Conservation (phyloP, 2,888 invertebrate genomes). For the Cheilosia vernalis region DNA sequence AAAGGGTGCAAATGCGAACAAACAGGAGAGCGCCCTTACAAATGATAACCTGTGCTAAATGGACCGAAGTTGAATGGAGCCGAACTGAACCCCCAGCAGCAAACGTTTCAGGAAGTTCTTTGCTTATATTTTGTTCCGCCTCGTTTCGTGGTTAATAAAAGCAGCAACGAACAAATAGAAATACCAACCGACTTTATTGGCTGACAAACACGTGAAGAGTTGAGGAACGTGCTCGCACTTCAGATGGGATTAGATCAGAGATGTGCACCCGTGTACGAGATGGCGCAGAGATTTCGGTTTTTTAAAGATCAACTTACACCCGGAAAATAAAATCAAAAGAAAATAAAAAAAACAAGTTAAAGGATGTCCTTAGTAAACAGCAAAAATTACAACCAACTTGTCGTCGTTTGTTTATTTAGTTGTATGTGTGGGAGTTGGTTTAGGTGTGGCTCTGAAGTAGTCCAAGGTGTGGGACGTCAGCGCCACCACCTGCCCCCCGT, state of each 20-base stretch:
- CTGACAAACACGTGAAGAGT: slow-evolving; percentile 52
- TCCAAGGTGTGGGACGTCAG: not conserved
- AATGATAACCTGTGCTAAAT: slow-evolving; percentile 70
- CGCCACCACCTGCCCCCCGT: not conserved
- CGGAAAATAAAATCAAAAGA: slow-evolving; percentile 13
- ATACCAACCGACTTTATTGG: slow-evolving; percentile 38
- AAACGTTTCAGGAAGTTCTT: slow-evolving; percentile 48
- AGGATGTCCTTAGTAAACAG: too few relatives aligned
- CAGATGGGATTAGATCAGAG: slow-evolving; percentile 28
- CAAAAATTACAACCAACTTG: slow-evolving; percentile 1
- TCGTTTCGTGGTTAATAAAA: slow-evolving; percentile 33
- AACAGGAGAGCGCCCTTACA: slow-evolving; percentile 51
- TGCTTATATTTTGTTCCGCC: slow-evolving; percentile 19
- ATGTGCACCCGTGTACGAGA: not conserved
- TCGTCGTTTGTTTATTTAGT: not conserved
- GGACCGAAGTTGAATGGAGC: slow-evolving; percentile 58
- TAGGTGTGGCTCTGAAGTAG: not conserved
- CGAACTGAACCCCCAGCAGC: slow-evolving; percentile 25
- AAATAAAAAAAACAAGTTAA: too few relatives aligned
- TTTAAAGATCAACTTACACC: slow-evolving; percentile 11
- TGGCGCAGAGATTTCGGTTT: slow-evolving; percentile 26
- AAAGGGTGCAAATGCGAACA: slow-evolving; percentile 50
- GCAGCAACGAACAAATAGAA: slow-evolving; percentile 15
- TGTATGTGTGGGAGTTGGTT: not conserved
- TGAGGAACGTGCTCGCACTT: slow-evolving; percentile 50